Percentiles rank a stretch among this genome's conserved stretches.
Conservation (phyloP, 2,888 invertebrate genomes). For the Epinotia nisella region DNA sequence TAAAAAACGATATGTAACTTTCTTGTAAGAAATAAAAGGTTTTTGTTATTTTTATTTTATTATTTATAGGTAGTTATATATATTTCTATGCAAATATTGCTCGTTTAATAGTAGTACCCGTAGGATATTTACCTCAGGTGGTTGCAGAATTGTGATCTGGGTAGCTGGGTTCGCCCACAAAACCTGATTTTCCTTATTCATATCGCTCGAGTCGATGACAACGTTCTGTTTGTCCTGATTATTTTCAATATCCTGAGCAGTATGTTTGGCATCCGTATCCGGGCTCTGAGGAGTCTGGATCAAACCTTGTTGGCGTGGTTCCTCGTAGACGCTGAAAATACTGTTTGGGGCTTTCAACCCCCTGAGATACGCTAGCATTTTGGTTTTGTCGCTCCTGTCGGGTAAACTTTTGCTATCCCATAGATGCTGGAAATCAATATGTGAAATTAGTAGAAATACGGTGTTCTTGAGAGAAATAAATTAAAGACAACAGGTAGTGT, state of each 20-base stretch:
- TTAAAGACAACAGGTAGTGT: too few relatives aligned
- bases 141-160: neutral
- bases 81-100: too few relatives aligned
- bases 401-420: constrained; percentile 1
- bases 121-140: constrained; percentile 1
- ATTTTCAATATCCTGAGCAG: neutral
- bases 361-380: constrained; percentile 25
- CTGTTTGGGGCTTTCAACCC: neutral
- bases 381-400: constrained; percentile 19
- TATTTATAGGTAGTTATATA: too few relatives aligned
- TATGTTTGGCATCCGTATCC: neutral
- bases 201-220: neutral
- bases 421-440: constrained; percentile 6
- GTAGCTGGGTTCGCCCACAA: neutral
- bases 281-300: neutral
- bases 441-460: neutral
- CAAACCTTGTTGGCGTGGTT: neutral
- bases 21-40: too few relatives aligned
- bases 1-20: too few relatives aligned
- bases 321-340: neutral
- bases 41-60: too few relatives aligned
- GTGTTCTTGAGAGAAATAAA: too few relatives aligned
- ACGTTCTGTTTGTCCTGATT: neutral
- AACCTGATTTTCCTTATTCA: neutral
- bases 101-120: too few relatives aligned